Evolutionary conservation across 2,113 vertebrate species (phyloP).

Genomic region (Cebus imitator): DNA sequence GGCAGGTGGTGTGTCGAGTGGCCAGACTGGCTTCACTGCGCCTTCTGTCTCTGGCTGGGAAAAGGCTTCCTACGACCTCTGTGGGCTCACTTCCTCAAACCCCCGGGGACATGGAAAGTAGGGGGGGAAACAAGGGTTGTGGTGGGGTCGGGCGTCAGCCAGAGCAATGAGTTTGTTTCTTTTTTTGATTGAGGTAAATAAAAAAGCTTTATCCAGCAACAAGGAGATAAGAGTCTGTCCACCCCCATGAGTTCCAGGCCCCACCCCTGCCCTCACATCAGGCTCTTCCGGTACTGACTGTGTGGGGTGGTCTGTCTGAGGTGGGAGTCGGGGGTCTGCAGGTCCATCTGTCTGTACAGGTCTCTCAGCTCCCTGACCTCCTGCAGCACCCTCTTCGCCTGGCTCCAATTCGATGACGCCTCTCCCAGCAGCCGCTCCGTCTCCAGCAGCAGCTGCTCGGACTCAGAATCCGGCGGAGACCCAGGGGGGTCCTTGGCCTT

Average conservation of each 20-base stretch:
- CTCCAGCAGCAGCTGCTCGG: constrained; percentile 87
- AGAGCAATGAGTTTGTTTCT: background rate
- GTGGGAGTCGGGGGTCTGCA: constrained; percentile 81
- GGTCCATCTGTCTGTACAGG: constrained; percentile 89
- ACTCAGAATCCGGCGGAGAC: constrained; percentile 73
- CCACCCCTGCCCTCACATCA: constrained; percentile 84
- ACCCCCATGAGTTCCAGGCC: background rate
- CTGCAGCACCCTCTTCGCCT: constrained; percentile 91
- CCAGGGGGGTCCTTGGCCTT: constrained; percentile 81
- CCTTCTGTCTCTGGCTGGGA: background rate
- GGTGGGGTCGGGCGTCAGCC: background rate
- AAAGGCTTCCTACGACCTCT: background rate
- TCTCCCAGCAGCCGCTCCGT: constrained; percentile 91
- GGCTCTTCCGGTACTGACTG: constrained; percentile 88
- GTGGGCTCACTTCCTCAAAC: background rate
- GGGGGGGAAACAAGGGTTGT: background rate
- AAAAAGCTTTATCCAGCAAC: constrained; percentile 69
- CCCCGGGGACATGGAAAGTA: background rate
- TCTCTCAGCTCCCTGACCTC: constrained; percentile 92
- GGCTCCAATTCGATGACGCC: constrained; percentile 90
- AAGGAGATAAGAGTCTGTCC: constrained; percentile 23
- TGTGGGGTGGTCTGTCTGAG: constrained; percentile 80
- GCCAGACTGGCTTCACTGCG: background rate
- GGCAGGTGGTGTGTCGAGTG: fast-evolving
- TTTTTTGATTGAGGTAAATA: constrained; percentile 79